These are phyloP conservation scores for Cephus rjabovi DNA, from an alignment of 2,888 invertebrate species.

Conservation along the genomic window DNA sequence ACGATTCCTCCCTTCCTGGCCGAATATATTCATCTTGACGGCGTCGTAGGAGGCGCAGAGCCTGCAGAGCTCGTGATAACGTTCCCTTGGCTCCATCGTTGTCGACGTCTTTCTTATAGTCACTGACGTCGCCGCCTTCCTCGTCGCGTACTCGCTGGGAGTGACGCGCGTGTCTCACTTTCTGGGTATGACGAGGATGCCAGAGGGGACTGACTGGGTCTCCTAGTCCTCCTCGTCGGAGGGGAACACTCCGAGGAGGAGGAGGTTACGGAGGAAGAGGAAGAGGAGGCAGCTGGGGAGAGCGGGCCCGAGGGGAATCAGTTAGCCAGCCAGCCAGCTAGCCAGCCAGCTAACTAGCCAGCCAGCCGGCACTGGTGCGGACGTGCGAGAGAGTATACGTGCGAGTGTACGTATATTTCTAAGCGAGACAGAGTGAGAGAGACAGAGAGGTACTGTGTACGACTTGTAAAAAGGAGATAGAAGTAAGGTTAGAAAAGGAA, in stretches of 20 bases:
- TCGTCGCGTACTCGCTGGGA: not conserved
- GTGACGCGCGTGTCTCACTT: slow-evolving; percentile 1
- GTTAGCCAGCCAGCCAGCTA: not conserved
- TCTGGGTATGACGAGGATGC: slow-evolving; percentile 1
- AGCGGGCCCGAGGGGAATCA: not conserved
- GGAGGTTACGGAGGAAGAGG: not conserved
- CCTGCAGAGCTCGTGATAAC: slow-evolving; percentile 66
- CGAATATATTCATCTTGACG: slow-evolving; percentile 67
- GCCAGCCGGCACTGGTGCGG: not conserved
- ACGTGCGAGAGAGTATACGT: not conserved
- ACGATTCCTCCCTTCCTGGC: slow-evolving; percentile 65
- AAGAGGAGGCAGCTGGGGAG: slow-evolving; percentile 3
- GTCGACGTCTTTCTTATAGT: slow-evolving; percentile 1
- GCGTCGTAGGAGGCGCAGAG: slow-evolving; percentile 67
- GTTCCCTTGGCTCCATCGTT: slow-evolving; percentile 60
- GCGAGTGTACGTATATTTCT: not conserved
- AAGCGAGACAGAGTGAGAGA: slow-evolving; percentile 6
- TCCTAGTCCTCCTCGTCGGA: not conserved
- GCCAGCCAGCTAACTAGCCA: not conserved
- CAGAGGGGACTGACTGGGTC: not conserved
- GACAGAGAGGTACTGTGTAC: slow-evolving; percentile 13
- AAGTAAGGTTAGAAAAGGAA: not conserved
- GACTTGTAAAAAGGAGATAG: slow-evolving; percentile 12
- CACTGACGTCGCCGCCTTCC: slow-evolving; percentile 1
- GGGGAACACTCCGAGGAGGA: not conserved